phyloP scores from a whole-genome alignment of 2,797 vertebrate genomes.

The Cirrhinus mrigala region DNA sequence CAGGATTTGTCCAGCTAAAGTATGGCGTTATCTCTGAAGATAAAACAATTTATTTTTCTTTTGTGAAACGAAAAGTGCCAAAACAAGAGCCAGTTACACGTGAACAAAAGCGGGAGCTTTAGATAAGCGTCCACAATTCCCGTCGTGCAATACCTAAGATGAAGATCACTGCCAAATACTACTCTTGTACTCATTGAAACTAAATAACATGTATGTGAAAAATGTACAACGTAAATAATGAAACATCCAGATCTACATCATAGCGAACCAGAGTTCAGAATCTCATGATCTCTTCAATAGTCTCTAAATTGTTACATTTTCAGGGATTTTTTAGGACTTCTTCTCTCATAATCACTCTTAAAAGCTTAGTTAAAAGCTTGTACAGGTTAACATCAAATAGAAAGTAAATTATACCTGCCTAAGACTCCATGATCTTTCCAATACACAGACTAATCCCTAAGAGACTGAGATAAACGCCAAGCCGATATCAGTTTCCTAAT shows the following conservation, averaged over 20 bases:
- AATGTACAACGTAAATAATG: not conserved
- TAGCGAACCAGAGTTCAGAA: not conserved
- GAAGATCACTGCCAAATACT: conserved; percentile 12
- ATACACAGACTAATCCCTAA: conserved; percentile 35
- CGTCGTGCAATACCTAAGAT: conserved; percentile 42
- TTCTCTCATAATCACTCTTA: conserved; percentile 39
- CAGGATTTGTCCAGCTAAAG: conserved; percentile 26
- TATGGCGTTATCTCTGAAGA: conserved; percentile 31
- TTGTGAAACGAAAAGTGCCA: conserved; percentile 44
- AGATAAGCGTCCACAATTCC: conserved; percentile 61
- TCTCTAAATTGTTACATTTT: not conserved
- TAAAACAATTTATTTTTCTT: conserved; percentile 50
- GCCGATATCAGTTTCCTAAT: conserved; percentile 43
- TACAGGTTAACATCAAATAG: conserved; percentile 49
- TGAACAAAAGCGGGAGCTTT: conserved; percentile 53
- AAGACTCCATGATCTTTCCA: conserved; percentile 42
- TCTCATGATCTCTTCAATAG: not conserved
- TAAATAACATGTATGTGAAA: not conserved
- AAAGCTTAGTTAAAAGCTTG: conserved; percentile 45
- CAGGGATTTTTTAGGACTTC: not conserved
- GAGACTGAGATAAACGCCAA: conserved; percentile 44
- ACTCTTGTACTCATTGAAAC: conserved; percentile 6
- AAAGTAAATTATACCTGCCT: conserved; percentile 50
- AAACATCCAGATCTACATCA: not conserved
- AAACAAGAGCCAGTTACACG: conserved; percentile 57